Conservation (phyloP, 2,888 invertebrate species). For the Herminia tarsipennalis region DNA sequence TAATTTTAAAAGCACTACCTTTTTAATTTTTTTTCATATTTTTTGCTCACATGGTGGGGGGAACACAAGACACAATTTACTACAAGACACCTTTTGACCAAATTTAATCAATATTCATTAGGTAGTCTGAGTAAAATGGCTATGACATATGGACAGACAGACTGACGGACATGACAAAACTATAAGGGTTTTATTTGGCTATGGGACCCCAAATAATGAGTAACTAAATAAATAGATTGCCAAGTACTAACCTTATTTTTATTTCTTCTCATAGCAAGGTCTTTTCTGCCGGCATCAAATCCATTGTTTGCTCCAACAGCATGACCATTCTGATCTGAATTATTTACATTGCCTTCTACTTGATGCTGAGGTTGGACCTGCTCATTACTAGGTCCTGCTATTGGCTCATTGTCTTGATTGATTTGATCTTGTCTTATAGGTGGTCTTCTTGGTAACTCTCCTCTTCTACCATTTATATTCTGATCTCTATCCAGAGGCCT, state of each 20-base stretch:
- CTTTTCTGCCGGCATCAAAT: conserved; percentile 65
- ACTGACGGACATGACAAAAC: too few species aligned
- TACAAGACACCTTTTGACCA: too few species aligned
- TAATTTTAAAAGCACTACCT: too few species aligned
- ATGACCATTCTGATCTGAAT: conserved; percentile 44
- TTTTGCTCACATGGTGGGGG: too few species aligned
- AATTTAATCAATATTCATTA: too few species aligned
- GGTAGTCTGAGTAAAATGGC: too few species aligned
- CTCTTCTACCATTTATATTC: conserved; percentile 90
- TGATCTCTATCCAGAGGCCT: conserved; percentile 88
- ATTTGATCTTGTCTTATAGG: too few species aligned
- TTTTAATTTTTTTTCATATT: too few species aligned
- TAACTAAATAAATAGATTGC: neutral
- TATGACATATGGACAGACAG: too few species aligned
- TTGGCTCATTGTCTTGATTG: conserved; percentile 62
- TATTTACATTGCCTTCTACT: conserved; percentile 52
- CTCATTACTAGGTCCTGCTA: conserved; percentile 79
- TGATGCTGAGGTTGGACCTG: conserved; percentile 42
- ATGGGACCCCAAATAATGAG: too few species aligned
- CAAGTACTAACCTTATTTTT: conserved; percentile 64
- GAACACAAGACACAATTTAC: too few species aligned
- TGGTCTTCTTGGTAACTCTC: conserved; percentile 79
- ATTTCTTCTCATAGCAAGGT: conserved; percentile 67
- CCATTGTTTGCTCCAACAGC: conserved; percentile 55
- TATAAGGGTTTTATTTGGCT: too few species aligned